Percentiles rank a stretch among this genome's conserved stretches.
Conservation (phyloP, 1,140 invertebrate species). For the Coenobita brevimanus region DNA sequence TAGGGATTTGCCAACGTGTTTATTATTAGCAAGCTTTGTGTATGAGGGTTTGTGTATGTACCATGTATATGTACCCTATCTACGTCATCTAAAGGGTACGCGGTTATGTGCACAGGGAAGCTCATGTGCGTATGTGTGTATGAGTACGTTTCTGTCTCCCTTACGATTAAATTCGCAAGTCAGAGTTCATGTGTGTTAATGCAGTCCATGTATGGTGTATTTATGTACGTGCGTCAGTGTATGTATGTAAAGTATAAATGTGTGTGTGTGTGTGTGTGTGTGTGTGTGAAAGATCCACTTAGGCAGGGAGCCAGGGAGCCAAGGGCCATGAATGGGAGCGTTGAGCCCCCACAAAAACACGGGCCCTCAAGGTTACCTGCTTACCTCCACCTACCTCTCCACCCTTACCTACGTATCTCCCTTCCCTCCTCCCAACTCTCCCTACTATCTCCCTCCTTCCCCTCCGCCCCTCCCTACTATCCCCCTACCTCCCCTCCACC, state of each 20-base stretch:
- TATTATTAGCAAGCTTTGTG: no score
- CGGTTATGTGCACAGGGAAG: no score
- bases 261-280: slow-evolving; percentile 28
- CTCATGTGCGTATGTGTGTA: background rate
- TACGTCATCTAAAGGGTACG: no score
- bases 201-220: no score
- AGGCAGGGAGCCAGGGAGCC: slow-evolving; percentile 10
- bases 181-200: no score
- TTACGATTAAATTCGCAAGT: no score
- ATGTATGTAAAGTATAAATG: background rate
- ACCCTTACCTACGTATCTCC: background rate
- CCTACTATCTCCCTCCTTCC: background rate
- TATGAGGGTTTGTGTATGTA: no score
- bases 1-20: no score
- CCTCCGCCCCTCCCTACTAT: background rate
- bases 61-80: no score
- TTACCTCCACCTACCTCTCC: background rate
- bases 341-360: slow-evolving; percentile 45
- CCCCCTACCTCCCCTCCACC: background rate
- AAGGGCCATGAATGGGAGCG: slow-evolving; percentile 51
- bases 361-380: slow-evolving; percentile 27
- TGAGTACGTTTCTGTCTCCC: no score
- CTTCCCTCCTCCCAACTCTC: background rate
- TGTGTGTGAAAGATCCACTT: slow-evolving; percentile 11
- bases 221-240: no score